Base-by-base conservation (phyloP, 2,888 invertebrate genomes). In the Tenthredo livida region DNA sequence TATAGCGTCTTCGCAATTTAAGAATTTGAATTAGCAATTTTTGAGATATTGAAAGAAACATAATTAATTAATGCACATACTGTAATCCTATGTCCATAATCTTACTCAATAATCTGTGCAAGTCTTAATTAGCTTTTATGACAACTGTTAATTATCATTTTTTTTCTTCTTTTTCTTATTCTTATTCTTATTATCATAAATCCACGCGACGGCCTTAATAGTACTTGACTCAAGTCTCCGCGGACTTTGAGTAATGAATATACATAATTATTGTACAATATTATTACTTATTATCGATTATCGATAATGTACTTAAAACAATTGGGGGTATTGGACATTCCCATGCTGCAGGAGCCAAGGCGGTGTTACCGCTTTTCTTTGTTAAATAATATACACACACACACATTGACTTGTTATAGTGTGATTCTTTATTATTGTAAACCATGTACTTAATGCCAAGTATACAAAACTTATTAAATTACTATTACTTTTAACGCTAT, bases 241-340 rank as follows among this genome's bases (percentile, higher is more conserved):
- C 12, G 40, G 40, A 73, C 25, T 40, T 37, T 40, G 61, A 61
- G 40, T 40, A 80, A n/a, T 40, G 5, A 40, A 40, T 4, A 40
- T 4, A 40, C 25, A 80, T 80, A 61, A 61, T n/a, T 47, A 25
- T 65, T 58, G 7, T 25, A 83, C 47, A 17, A 43, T 47, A 29
- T 47, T 47, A 29, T 47, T 15, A 21, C 6, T 47, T 15, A 67
- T 70, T 83, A 47, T 77, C 77, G 65, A 65, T 65, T 58, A 70
- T 83, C 83, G 83, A 83, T 83, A 67, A 84, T 84, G 84, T 84
- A 84, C 84, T 84, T 84, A 84, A 84, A 33, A 33, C 54, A 77
- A 15, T 77, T n/a, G n/a, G n/a, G 61, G 77, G 78, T 84, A 84
- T 84, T 78, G 47, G 84, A 84, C 84, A 78, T 84, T 84, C 77